These are phyloP conservation scores for Rhynchomys soricoides DNA, from an alignment of 2,113 vertebrate species.

Conservation along the genomic window DNA sequence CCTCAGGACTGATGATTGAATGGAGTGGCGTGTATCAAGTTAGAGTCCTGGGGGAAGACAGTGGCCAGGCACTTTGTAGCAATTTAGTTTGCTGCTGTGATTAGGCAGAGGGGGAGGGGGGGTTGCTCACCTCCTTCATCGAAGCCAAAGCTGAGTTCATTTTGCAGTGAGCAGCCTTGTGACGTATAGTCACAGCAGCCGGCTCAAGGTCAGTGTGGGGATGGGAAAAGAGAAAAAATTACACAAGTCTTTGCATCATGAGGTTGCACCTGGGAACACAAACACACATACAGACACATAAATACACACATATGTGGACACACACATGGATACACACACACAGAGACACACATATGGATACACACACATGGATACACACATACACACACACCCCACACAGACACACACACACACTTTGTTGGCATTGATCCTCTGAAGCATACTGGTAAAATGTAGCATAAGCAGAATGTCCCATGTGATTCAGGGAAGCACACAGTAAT, in stretches of 20 bases:
- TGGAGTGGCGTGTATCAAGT: not conserved
- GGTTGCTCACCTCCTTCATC: not conserved
- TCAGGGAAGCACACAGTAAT: not conserved
- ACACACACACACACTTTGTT: not conserved
- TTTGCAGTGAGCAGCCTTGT: not conserved
- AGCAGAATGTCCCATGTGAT: not conserved
- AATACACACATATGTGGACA: not conserved
- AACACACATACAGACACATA: not conserved
- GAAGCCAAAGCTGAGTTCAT: constrained; percentile 11
- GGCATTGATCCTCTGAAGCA: not conserved
- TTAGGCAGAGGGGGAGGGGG: not conserved
- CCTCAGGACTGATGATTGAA: not conserved
- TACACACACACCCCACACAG: not conserved
- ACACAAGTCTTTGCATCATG: not conserved
- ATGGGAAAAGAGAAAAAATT: not conserved
- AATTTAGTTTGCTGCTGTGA: not conserved
- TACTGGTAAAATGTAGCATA: not conserved
- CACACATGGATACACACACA: not conserved
- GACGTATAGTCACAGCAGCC: not conserved
- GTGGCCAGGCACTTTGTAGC: not conserved
- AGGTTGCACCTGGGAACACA: no score
- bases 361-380: not conserved
- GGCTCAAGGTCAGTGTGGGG: not conserved
- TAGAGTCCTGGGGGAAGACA: not conserved
- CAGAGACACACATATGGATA: not conserved